Evolutionary conservation across 2,888 invertebrate genomes (phyloP).

Genomic region (Artemia sinica): DNA sequence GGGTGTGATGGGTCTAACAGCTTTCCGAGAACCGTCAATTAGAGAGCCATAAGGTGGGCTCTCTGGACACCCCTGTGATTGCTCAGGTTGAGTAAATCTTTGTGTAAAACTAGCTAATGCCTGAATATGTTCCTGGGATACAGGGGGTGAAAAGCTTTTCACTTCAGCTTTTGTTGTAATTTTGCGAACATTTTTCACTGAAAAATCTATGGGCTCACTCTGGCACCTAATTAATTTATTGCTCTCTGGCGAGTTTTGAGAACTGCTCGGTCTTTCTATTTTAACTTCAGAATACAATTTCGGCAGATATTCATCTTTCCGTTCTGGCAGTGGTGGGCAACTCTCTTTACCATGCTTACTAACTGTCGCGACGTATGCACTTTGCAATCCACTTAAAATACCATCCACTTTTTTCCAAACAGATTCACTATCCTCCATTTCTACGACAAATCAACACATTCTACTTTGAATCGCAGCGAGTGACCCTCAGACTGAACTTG

Average conservation of each 20-base stretch:
- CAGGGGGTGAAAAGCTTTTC: not conserved
- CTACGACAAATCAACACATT: not conserved
- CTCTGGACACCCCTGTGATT: not conserved
- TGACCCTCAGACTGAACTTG: not conserved
- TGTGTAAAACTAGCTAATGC: conserved; percentile 5
- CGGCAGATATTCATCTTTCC: too few species aligned
- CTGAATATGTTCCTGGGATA: not conserved
- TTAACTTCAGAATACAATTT: not conserved
- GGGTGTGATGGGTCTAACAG: not conserved
- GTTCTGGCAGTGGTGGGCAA: too few species aligned
- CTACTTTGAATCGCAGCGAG: not conserved
- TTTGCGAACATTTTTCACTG: conserved; percentile 1
- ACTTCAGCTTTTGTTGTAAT: not conserved
- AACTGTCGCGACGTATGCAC: not conserved
- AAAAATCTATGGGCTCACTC: not conserved
- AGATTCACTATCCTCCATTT: conserved; percentile 3
- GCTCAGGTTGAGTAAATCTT: not conserved
- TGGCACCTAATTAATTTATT: too few species aligned
- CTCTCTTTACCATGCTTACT: not conserved
- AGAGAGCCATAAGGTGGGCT: not conserved
- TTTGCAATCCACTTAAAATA: conserved; percentile 10
- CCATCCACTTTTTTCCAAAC: conserved; percentile 12
- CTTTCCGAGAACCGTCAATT: not conserved
- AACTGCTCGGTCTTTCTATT: not conserved
- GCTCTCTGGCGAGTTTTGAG: not conserved